Conservation (phyloP, 2,797 vertebrate species). For the Erpetoichthys calabaricus region DNA sequence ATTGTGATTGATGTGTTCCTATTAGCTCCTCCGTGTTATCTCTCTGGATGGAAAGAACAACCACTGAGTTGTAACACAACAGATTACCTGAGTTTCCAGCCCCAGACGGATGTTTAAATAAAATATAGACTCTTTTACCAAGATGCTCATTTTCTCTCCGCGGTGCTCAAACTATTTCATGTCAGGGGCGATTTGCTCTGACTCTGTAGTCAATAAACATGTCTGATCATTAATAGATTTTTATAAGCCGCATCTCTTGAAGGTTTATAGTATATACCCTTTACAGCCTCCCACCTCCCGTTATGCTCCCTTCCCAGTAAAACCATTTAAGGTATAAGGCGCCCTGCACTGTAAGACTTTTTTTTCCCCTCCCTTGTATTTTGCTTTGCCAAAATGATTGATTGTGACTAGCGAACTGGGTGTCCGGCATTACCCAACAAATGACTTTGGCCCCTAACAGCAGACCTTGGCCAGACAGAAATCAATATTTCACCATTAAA, state of each 20-base stretch:
- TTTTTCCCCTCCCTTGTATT: conserved; percentile 18
- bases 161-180: conserved; percentile 60
- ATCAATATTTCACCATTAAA: conserved; percentile 97
- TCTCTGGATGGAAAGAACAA: conserved; percentile 67
- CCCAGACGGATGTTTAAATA: conserved; percentile 71
- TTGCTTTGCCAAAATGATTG: conserved; percentile 80
- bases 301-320: conserved; percentile 33
- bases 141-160: conserved; percentile 72
- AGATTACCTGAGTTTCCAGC: conserved; percentile 79
- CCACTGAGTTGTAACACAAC: conserved; percentile 93
- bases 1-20: conserved; percentile 87
- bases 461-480: conserved; percentile 91
- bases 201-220: conserved; percentile 75
- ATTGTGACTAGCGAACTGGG: conserved; percentile 58
- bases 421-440: conserved; percentile 87
- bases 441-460: conserved; percentile 83
- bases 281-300: no score
- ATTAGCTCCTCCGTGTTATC: conserved; percentile 69
- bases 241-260: conserved; percentile 14
- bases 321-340: conserved; percentile 53
- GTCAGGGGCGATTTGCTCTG: conserved; percentile 71
- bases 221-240: conserved; percentile 71
- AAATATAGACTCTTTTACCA: conserved; percentile 76
- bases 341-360: conserved; percentile 44
- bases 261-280: conserved; percentile 10